Evolutionary conservation across 2,797 vertebrate genomes (phyloP).

Genomic region (Mus spretus): DNA sequence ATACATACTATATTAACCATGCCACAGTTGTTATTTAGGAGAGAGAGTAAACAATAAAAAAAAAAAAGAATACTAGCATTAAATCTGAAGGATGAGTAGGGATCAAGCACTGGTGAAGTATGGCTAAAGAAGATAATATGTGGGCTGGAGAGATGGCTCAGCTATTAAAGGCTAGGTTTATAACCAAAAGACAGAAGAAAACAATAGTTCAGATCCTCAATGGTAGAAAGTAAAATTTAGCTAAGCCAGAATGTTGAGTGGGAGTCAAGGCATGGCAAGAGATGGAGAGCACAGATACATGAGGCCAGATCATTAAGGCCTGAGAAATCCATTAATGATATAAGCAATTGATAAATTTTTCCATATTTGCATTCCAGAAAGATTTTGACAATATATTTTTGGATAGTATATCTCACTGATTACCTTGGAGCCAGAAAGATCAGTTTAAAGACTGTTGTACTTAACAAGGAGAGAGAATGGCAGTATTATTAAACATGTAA

Average conservation of each 20-base stretch:
- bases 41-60: conserved; percentile 27
- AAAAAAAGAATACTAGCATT: conserved; percentile 38
- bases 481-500: background rate
- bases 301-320: background rate
- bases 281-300: background rate
- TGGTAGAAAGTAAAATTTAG: background rate
- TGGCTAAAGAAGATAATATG: background rate
- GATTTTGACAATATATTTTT: background rate
- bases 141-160: background rate
- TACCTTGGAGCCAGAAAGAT: background rate
- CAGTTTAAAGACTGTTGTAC: background rate
- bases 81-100: background rate
- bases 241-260: background rate
- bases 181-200: background rate
- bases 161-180: background rate
- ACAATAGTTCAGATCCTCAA: background rate
- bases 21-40: conserved; percentile 16
- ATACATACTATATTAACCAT: background rate
- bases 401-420: background rate
- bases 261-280: background rate
- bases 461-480: background rate
- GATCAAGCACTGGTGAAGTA: background rate
- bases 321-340: background rate
- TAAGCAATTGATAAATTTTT: background rate
- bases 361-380: conserved; percentile 22